Evolutionary conservation across 2,113 vertebrate genomes (phyloP).

Genomic region (Cyanoramphus novaezelandiae): DNA sequence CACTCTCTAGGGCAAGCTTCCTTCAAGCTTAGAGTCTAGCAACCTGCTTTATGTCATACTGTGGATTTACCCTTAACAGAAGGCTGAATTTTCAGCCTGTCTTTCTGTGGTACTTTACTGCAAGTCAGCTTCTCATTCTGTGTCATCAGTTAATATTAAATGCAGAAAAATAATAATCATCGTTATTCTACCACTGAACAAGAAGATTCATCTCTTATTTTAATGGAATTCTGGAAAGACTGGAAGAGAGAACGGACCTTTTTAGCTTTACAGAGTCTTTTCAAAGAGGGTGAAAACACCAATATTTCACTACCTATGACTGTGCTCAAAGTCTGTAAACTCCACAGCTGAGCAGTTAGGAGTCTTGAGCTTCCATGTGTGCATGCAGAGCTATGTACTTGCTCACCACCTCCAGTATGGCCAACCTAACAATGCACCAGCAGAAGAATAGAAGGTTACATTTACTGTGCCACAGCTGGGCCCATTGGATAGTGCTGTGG

Average conservation of each 20-base stretch:
- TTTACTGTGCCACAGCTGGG: rapidly evolving
- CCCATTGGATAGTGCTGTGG: too few relatives aligned
- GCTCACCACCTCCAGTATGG: background rate
- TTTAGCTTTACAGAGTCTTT: background rate
- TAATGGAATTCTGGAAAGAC: background rate
- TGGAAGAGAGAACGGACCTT: background rate
- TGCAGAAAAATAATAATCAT: background rate
- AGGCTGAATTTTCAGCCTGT: background rate
- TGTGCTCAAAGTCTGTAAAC: background rate
- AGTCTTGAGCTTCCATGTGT: background rate
- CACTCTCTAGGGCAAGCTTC: conserved; percentile 42
- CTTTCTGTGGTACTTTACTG: background rate
- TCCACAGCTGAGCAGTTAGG: background rate
- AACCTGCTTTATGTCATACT: background rate
- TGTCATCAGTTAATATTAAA: conserved; percentile 6
- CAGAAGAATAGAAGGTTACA: background rate
- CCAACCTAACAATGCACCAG: background rate
- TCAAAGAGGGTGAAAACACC: background rate
- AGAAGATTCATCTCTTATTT: background rate
- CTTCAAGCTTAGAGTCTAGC: background rate
- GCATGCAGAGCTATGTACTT: background rate
- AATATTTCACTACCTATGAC: rapidly evolving
- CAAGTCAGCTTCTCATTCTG: background rate
- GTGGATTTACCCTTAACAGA: background rate
- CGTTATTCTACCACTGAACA: background rate